These are phyloP conservation scores for Malthinus flaveolus DNA, from an alignment of 2,888 invertebrate genomes.

Conservation along the genomic window DNA sequence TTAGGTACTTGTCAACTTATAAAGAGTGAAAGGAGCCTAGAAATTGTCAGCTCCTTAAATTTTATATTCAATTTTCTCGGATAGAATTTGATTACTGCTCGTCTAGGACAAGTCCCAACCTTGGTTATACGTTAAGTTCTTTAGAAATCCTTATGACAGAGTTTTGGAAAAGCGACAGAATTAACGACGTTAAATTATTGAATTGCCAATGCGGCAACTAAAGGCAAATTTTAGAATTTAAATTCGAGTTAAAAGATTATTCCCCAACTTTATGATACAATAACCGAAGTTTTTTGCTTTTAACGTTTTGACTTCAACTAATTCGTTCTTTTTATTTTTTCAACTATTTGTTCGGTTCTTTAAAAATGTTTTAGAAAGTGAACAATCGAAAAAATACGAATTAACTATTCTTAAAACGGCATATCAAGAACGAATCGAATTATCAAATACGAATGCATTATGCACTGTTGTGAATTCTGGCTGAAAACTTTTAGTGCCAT, in stretches of 20 bases:
- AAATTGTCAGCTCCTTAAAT: slow-evolving; percentile 54
- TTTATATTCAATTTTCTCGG: slow-evolving; percentile 54
- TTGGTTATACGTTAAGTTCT: slow-evolving; percentile 36
- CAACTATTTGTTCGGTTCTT: no score
- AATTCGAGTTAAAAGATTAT: background rate
- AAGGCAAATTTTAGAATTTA: slow-evolving; percentile 20
- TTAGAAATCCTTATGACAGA: slow-evolving; percentile 39
- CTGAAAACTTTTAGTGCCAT: no score
- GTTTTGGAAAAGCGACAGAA: slow-evolving; percentile 35
- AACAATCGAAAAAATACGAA: no score
- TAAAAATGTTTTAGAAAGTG: no score
- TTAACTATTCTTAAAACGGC: no score
- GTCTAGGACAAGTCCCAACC: slow-evolving; percentile 45
- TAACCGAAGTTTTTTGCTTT: no score
- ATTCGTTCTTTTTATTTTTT: no score
- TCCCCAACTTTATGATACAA: no score
- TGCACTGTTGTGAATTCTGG: no score
- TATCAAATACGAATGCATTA: no score
- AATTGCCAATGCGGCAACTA: slow-evolving; percentile 20
- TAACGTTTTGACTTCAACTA: no score
- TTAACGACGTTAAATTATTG: slow-evolving; percentile 38
- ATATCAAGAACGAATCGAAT: no score
- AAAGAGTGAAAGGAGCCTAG: slow-evolving; percentile 40
- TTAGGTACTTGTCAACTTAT: slow-evolving; percentile 53
- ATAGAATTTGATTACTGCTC: slow-evolving; percentile 50